Conservation (phyloP, 2,888 invertebrate genomes). For the Dynastes tityus region DNA sequence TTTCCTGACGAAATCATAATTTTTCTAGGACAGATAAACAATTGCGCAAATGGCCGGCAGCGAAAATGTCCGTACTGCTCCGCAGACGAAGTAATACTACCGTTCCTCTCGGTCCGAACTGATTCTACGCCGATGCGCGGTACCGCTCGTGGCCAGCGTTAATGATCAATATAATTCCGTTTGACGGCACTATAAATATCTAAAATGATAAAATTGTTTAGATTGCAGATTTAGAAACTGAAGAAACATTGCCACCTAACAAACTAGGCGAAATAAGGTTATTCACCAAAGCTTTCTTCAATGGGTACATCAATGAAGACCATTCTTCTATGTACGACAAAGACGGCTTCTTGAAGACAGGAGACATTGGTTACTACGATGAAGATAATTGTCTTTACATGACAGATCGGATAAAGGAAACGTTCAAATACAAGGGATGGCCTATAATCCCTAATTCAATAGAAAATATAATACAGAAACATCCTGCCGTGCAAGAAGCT, state of each 20-base stretch:
- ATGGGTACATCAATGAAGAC: conserved; percentile 58
- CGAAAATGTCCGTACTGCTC: no score
- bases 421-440: conserved; percentile 61
- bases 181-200: no score
- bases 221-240: conserved; percentile 63
- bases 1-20: no score
- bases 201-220: conserved; percentile 14
- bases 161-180: no score
- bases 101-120: no score
- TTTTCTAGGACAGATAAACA: no score
- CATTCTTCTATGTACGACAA: conserved; percentile 54
- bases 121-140: no score
- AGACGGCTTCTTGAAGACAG: conserved; percentile 61
- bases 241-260: conserved; percentile 69
- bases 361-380: conserved; percentile 63
- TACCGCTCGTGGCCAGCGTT: no score
- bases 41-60: no score
- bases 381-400: conserved; percentile 61
- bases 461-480: conserved; percentile 58
- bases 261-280: conserved; percentile 71
- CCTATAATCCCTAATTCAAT: conserved; percentile 63
- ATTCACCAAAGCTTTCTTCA: conserved; percentile 53
- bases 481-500: conserved; percentile 60
- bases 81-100: no score
- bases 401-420: conserved; percentile 61